A percentile compares a stretch with the other conserved stretches of the same genome.
phyloP scores from a whole-genome alignment of 1,140 invertebrate genomes.

The Neodiprion virginianus region DNA sequence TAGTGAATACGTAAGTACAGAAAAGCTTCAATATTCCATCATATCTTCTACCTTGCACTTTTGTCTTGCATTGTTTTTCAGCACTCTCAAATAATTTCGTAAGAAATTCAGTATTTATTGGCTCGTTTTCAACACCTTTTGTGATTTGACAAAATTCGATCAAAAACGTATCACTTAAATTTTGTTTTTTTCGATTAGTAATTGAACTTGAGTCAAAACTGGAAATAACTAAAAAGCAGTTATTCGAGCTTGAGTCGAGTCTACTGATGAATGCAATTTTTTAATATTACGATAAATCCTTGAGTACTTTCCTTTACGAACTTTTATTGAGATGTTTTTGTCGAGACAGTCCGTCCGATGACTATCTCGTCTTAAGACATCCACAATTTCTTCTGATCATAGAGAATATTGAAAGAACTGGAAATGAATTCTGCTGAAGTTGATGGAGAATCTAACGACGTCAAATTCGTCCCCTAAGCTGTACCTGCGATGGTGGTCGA shows the following conservation, averaged over 20 bases:
- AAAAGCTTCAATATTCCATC: too few species aligned
- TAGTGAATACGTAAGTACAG: too few species aligned
- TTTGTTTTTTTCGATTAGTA: constrained; percentile 14
- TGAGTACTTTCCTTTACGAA: constrained; percentile 10
- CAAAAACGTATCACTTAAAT: constrained; percentile 16
- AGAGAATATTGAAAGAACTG: constrained; percentile 12
- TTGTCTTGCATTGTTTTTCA: too few species aligned
- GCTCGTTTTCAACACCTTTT: too few species aligned
- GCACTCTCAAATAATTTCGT: too few species aligned
- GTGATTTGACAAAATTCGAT: background rate
- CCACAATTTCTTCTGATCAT: constrained; percentile 10
- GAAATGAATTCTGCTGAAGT: constrained; percentile 13
- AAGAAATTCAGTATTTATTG: too few species aligned
- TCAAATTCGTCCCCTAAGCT: background rate
- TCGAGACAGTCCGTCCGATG: constrained; percentile 19
- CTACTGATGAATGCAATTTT: constrained; percentile 17
- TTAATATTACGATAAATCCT: constrained; percentile 17
- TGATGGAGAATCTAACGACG: constrained; percentile 7
- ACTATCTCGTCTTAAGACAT: constrained; percentile 18
- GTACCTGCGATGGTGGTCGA: too few species aligned
- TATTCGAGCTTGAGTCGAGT: constrained; percentile 15
- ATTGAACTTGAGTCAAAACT: constrained; percentile 18
- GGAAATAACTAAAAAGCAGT: constrained; percentile 22
- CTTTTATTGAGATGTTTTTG: background rate
- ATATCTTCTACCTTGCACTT: too few species aligned